A percentile compares a stretch with the other conserved stretches of the same genome.
These are phyloP conservation scores for Napeogenes inachia DNA, from an alignment of 2,888 invertebrate species.

Conservation along the genomic window DNA sequence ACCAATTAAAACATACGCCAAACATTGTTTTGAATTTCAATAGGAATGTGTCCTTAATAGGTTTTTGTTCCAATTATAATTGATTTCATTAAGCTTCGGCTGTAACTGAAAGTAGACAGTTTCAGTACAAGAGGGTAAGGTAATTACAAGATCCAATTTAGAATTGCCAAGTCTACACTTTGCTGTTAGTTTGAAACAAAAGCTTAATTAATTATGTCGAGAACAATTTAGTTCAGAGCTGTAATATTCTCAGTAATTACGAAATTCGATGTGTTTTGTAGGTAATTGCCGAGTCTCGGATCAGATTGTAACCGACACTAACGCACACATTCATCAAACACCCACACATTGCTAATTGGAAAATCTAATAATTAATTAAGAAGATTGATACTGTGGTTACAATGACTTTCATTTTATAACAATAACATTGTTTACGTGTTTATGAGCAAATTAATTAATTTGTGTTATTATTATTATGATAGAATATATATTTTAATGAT, in stretches of 20 bases:
- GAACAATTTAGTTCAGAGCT: conserved; percentile 77
- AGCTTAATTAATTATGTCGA: conserved; percentile 78
- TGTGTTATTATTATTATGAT: background rate
- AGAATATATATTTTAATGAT: background rate
- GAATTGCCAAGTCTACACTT: conserved; percentile 78
- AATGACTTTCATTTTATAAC: conserved; percentile 15
- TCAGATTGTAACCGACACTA: conserved; percentile 71
- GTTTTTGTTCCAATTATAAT: conserved; percentile 62
- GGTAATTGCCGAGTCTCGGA: conserved; percentile 69
- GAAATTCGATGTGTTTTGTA: conserved; percentile 74
- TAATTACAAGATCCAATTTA: conserved; percentile 79
- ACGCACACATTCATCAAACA: conserved; percentile 71
- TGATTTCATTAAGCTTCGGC: conserved; percentile 72
- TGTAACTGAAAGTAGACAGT: conserved; percentile 76
- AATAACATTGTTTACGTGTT: conserved; percentile 2
- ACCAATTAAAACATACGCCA: background rate
- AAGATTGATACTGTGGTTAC: conserved; percentile 37
- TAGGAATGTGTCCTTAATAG: conserved; percentile 24
- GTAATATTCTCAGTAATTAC: conserved; percentile 77
- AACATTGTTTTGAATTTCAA: conserved; percentile 8
- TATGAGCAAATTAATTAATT: conserved; percentile 2
- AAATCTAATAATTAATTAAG: conserved; percentile 69
- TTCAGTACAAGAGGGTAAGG: conserved; percentile 73
- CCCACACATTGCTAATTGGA: conserved; percentile 61
- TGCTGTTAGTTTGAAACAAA: conserved; percentile 78